Percentiles rank a stretch among this genome's conserved stretches.
phyloP scores from a whole-genome alignment of 2,113 vertebrate genomes.

The Cercopithecus mona region DNA sequence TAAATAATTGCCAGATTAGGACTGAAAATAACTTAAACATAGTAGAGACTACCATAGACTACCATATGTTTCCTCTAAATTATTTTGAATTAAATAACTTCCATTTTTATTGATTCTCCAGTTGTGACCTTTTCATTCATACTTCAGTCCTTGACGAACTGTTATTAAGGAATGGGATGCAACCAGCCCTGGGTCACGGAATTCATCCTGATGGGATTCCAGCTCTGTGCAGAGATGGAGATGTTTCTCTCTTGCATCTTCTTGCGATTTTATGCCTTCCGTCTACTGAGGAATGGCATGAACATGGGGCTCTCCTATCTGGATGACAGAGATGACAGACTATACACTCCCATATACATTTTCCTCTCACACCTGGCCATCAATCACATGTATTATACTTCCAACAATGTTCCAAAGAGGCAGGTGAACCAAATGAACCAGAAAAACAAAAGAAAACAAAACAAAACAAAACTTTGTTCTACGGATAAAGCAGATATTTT shows the following conservation, averaged over 20 bases:
- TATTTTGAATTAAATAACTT: background rate
- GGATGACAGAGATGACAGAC: background rate
- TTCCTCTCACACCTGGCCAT: slow-evolving; percentile 9
- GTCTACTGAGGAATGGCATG: background rate
- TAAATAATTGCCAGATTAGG: background rate
- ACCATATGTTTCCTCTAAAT: background rate
- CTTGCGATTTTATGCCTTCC: background rate
- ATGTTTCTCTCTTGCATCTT: background rate
- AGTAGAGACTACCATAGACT: background rate
- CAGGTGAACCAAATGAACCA: background rate
- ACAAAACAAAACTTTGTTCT: background rate
- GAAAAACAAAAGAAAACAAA: background rate
- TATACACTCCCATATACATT: slow-evolving; percentile 24
- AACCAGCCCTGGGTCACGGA: background rate
- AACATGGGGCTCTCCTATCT: background rate
- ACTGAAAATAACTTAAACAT: background rate
- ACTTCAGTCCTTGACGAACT: background rate
- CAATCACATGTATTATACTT: background rate
- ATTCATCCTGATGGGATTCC: slow-evolving; percentile 25
- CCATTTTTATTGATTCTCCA: background rate
- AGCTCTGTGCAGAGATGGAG: background rate
- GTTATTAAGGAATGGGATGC: background rate
- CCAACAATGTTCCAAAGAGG: background rate
- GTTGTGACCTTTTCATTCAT: background rate
- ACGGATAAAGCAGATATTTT: background rate